Evolutionary conservation across 92 coral and sea anemone species (phyloP).

Genomic region (Scolanthus callimorphus): DNA sequence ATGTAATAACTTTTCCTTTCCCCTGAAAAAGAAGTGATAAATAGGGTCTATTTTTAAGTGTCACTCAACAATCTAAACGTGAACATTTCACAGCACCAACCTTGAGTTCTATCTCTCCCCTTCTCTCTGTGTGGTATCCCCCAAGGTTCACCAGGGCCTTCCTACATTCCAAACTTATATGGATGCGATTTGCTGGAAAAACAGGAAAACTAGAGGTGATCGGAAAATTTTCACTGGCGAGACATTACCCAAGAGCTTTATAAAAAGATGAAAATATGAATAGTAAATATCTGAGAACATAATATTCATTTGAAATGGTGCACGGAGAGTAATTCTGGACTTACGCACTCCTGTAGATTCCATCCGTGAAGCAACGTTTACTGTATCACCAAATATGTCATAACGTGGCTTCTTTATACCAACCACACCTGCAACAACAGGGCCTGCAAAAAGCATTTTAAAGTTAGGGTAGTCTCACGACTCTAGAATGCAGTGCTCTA

Average conservation of each 20-base stretch:
- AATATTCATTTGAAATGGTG: no score
- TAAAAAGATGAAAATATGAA: no score
- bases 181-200: conserved; percentile 69
- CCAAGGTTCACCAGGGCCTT: conserved; percentile 66
- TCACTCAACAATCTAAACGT: no score
- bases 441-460: background rate
- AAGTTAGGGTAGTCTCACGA: no score
- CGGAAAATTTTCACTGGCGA: no score
- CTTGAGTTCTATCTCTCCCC: conserved; percentile 80
- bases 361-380: conserved; percentile 2
- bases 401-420: conserved; percentile 4
- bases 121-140: conserved; percentile 63
- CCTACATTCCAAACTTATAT: conserved; percentile 80
- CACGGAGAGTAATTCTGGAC: no score
- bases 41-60: no score
- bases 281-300: no score
- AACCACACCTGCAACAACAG: background rate
- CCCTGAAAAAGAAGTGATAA: conserved; percentile 59
- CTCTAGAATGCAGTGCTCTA: no score
- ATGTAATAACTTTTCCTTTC: conserved; percentile 76
- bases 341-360: conserved; percentile 1
- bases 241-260: no score
- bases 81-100: conserved; percentile 10
- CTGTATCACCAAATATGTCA: conserved; percentile 3
- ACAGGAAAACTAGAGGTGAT: background rate